phyloP scores from a whole-genome alignment of 2,888 invertebrate species.

The Seira musarum region DNA sequence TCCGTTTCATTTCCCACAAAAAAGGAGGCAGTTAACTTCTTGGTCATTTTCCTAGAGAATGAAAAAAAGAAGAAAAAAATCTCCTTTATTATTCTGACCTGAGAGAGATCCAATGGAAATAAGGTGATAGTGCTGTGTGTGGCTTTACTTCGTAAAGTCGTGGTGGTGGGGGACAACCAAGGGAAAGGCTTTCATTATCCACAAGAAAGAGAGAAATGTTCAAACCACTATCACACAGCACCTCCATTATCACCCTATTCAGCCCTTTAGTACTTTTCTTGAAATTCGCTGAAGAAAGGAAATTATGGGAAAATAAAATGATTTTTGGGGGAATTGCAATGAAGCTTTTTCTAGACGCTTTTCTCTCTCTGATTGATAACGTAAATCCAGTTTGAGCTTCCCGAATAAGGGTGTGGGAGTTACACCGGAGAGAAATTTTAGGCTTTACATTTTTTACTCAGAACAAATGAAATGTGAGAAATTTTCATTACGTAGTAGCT shows the following conservation, averaged over 20 bases:
- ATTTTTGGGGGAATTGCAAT: slow-evolving; percentile 4
- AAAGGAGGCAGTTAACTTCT: slow-evolving; percentile 12
- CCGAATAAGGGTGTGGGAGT: background rate
- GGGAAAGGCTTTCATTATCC: background rate
- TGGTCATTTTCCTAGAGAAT: slow-evolving; percentile 35
- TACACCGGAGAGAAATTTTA: background rate
- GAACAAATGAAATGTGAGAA: slow-evolving; percentile 2
- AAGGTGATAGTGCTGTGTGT: background rate
- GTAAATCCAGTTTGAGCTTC: slow-evolving; percentile 20
- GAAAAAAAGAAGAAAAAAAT: background rate
- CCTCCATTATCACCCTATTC: slow-evolving; percentile 2
- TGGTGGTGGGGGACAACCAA: background rate
- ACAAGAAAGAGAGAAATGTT: background rate
- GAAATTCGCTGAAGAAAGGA: slow-evolving; percentile 19
- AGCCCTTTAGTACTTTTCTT: slow-evolving; percentile 10
- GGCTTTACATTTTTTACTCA: background rate
- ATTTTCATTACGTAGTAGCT: background rate
- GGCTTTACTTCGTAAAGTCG: background rate
- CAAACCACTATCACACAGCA: background rate
- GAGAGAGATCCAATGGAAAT: background rate
- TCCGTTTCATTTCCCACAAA: slow-evolving; percentile 43
- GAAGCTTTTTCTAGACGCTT: slow-evolving; percentile 14
- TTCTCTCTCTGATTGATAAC: slow-evolving; percentile 12
- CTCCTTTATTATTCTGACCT: slow-evolving; percentile 10
- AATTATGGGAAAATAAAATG: slow-evolving; percentile 29